Evolutionary conservation across 1,140 invertebrate species (phyloP).

Genomic region (Cherax destructor): DNA sequence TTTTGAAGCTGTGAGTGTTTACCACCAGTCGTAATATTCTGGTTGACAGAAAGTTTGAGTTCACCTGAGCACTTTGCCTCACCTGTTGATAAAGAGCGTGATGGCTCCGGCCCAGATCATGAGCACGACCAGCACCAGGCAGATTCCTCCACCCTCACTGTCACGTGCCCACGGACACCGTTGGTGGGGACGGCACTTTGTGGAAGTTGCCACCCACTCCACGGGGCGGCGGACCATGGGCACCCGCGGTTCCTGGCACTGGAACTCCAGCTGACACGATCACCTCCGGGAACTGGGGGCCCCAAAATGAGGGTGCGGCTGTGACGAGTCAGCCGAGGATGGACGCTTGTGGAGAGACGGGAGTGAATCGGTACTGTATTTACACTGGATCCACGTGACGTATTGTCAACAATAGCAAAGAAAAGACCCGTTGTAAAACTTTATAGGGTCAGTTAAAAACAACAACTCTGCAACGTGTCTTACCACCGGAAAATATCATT

Average conservation of each 20-base stretch:
- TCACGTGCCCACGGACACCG: constrained; percentile 40
- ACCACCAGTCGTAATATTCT: not conserved
- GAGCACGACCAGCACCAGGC: constrained; percentile 52
- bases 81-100: constrained; percentile 63
- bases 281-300: constrained; percentile 26
- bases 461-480: no score
- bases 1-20: no score
- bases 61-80: not conserved
- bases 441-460: no score
- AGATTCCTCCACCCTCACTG: constrained; percentile 56
- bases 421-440: no score
- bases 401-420: no score
- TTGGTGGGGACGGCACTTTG: constrained; percentile 43
- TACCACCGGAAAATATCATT: no score
- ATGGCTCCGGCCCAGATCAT: constrained; percentile 61
- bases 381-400: no score
- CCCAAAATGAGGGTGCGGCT: not conserved
- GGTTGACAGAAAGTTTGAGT: not conserved
- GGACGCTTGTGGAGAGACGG: not conserved
- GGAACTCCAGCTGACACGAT: constrained; percentile 24
- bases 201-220: constrained; percentile 15
- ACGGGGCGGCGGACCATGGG: not conserved
- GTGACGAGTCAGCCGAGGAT: not conserved
- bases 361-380: not conserved
- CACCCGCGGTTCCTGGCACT: constrained; percentile 11